Percentiles rank a stretch among this genome's conserved stretches.
Evolutionary conservation across 1,140 invertebrate species (phyloP).

Genomic region (Camponotus pennsylvanicus): DNA sequence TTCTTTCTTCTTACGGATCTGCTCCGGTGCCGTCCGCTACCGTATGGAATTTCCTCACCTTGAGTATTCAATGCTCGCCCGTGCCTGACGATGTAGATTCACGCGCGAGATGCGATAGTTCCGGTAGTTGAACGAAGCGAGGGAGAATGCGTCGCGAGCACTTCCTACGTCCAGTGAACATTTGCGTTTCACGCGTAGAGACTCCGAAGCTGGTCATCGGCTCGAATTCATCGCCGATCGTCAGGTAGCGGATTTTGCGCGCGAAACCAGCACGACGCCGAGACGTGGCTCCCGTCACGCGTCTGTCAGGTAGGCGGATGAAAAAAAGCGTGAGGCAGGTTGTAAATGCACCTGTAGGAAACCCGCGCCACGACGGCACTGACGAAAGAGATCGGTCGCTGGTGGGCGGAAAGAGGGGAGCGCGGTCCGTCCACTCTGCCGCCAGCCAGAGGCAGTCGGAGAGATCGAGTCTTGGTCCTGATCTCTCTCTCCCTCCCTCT

Average conservation of each 20-base stretch:
- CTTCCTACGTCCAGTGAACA: background rate
- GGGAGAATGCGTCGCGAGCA: no score
- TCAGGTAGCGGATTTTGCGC: background rate
- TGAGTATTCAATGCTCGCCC: background rate
- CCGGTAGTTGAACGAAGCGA: background rate
- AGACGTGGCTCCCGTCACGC: background rate
- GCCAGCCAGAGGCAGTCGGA: constrained; percentile 83
- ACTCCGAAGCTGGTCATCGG: background rate
- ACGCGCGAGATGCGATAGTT: background rate
- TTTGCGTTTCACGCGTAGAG: background rate
- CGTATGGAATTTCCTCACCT: constrained; percentile 46
- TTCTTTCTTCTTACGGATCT: no score
- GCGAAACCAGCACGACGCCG: background rate
- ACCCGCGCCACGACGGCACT: constrained; percentile 76
- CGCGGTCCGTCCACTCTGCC: constrained; percentile 77
- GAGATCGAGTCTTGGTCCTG: constrained; percentile 79
- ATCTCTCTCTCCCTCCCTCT: constrained; percentile 18
- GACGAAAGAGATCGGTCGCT: constrained; percentile 73
- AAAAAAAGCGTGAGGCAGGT: constrained; percentile 71
- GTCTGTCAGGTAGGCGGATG: constrained; percentile 18
- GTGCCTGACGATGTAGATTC: background rate
- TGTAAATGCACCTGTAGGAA: constrained; percentile 71
- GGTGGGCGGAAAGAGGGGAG: constrained; percentile 73
- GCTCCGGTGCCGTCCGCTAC: constrained; percentile 1
- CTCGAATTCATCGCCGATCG: background rate